Conservation (phyloP, 2,113 vertebrate species). For the Pandion haliaetus region DNA sequence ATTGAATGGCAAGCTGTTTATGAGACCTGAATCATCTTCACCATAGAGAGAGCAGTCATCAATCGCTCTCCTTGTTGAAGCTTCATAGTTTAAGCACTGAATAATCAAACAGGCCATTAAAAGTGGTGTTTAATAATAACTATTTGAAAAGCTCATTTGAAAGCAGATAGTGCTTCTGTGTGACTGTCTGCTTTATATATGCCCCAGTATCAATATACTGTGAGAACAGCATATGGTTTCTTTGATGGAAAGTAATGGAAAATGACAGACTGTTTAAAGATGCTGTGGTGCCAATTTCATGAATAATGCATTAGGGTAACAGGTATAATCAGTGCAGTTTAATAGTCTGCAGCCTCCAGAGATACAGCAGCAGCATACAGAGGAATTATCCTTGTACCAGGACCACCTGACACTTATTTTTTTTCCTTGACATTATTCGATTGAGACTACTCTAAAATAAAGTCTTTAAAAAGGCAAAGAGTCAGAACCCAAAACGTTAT, state of each 20-base stretch:
- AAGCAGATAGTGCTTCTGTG: slow-evolving; percentile 36
- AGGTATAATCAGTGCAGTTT: slow-evolving; percentile 84
- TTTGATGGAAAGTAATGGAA: slow-evolving; percentile 84
- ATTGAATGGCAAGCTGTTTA: neutral
- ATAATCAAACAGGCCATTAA: slow-evolving; percentile 44
- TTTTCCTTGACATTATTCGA: neutral
- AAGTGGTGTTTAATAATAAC: slow-evolving; percentile 5
- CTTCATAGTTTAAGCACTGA: slow-evolving; percentile 4
- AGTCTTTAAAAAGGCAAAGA: neutral
- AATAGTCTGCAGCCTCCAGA: slow-evolving; percentile 73
- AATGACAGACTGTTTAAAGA: slow-evolving; percentile 85
- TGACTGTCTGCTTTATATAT: slow-evolving; percentile 22
- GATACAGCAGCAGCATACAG: slow-evolving; percentile 47
- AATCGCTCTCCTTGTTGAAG: neutral
- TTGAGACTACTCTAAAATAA: neutral
- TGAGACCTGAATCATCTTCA: neutral
- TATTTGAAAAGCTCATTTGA: slow-evolving; percentile 43
- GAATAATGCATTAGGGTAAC: slow-evolving; percentile 85
- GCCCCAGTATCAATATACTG: slow-evolving; percentile 14
- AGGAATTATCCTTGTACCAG: neutral
- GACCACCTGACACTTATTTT: neutral
- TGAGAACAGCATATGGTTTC: slow-evolving; percentile 76
- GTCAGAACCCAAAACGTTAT: neutral
- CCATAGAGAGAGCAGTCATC: neutral
- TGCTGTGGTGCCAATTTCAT: slow-evolving; percentile 74